Evolutionary conservation across 30 jellyfish, hydroid and myxozoan genomes (phyloP), one percentile per base, ranked within the genome.

Genomic region (Cassiopea andromeda): DNA sequence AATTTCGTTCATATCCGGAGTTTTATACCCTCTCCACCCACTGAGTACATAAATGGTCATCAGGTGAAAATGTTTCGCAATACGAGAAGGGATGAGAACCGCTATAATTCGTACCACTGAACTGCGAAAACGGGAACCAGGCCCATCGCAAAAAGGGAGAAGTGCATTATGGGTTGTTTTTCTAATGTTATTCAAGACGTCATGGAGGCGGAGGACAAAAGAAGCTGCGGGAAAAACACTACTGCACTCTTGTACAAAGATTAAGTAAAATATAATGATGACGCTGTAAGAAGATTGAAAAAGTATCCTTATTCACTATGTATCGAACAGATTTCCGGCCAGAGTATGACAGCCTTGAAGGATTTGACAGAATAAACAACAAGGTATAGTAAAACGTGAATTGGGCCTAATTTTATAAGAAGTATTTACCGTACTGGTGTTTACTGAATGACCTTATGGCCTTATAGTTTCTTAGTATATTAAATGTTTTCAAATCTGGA

Each of bases 331-430:
- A 91, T 16, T 69, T 27, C 84, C 89, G 94, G 17, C 58, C 78
- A 54, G 90, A 91, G 9, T 69, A 45, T 43, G 98, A 94, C 92
- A 89, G 88, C 89, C 80, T 90, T 46, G 98, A 85, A 67, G 97
- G 96, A 27, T 82, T 72, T 75, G 98, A 94, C 82, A 78, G 96
- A 49, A 68, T 94, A 9, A 87, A 94, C 83, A 94, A 94, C 85
- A 94, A 94, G 98, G 98, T 94, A 73, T 38, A 61, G 14, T 61
- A 14, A 4, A 13, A 3, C 43, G 73, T 8, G n/a, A 6, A 2
- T 7, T 50, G 48, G 61, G 61, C 79, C 85, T 83, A 80, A 19
- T 1, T 16, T 61, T 8, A 61, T 2, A 61, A 14, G 19, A n/a
- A n/a, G n/a, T n/a, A n/a, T n/a, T n/a, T 14, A 13, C 64, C 8